Percentiles rank a stretch among this genome's conserved stretches.
Conservation (phyloP, 2,888 invertebrate genomes). For the Synergus japonicus region DNA sequence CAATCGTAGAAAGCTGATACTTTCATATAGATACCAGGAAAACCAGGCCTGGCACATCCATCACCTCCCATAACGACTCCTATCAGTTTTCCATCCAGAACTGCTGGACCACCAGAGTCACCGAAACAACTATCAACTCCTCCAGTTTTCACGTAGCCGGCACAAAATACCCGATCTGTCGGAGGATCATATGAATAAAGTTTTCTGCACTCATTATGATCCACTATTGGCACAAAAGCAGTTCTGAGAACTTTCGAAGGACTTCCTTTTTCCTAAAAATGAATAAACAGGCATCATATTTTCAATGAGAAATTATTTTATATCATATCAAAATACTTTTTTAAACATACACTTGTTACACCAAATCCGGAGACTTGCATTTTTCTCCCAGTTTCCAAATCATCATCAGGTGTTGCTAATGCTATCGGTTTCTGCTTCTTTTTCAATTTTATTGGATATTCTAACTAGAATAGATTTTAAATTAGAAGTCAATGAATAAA, state of each 20-base stretch:
- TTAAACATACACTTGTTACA: conserved; percentile 37
- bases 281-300: background rate
- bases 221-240: conserved; percentile 46
- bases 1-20: conserved; percentile 48
- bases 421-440: conserved; percentile 44
- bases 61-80: conserved; percentile 43
- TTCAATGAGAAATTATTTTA: too few relatives aligned
- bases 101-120: conserved; percentile 46
- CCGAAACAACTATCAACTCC: conserved; percentile 40
- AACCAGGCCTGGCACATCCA: conserved; percentile 39
- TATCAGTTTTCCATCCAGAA: conserved; percentile 38
- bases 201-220: conserved; percentile 41
- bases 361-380: conserved; percentile 53
- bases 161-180: conserved; percentile 52
- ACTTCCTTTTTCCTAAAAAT: conserved; percentile 44
- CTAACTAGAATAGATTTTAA: conserved; percentile 38
- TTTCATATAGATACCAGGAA: conserved; percentile 52
- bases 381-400: conserved; percentile 43
- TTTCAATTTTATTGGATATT: conserved; percentile 43
- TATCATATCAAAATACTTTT: background rate
- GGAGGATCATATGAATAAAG: conserved; percentile 47
- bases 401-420: conserved; percentile 38
- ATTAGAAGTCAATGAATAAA: background rate
- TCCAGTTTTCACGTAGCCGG: conserved; percentile 43
- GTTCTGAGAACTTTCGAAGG: conserved; percentile 46